Percentiles rank a stretch among this genome's conserved stretches.
Conservation (phyloP, 2,888 invertebrate genomes). For the Chironomus riparius region DNA sequence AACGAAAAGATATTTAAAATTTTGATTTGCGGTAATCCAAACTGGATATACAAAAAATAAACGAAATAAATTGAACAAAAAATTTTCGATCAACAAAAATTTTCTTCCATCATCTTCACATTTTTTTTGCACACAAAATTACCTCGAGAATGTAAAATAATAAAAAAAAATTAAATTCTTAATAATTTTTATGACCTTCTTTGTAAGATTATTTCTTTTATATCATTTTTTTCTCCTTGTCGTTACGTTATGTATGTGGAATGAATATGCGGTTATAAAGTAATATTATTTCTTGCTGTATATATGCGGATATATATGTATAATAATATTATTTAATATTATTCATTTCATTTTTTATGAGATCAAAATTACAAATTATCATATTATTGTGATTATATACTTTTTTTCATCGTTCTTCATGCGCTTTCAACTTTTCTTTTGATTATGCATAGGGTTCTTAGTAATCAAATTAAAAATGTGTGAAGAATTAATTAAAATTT, state of each 20-base stretch:
- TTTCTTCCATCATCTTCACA: too few relatives aligned
- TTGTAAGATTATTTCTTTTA: background rate
- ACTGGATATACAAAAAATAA: too few relatives aligned
- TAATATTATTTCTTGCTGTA: background rate
- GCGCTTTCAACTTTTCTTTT: background rate
- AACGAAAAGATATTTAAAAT: too few relatives aligned
- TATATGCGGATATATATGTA: background rate
- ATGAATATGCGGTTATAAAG: background rate
- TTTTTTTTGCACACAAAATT: too few relatives aligned
- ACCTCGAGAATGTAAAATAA: too few relatives aligned
- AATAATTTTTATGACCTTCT: too few relatives aligned
- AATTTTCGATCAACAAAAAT: too few relatives aligned
- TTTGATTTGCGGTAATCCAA: too few relatives aligned
- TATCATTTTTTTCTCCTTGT: background rate
- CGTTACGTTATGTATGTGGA: background rate
- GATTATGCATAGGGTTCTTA: background rate
- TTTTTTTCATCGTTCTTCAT: background rate
- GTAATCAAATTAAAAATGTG: too few relatives aligned
- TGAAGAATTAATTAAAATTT: background rate
- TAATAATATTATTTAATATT: background rate
- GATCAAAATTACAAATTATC: background rate
- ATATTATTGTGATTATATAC: background rate
- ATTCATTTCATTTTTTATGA: background rate
- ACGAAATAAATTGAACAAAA: too few relatives aligned
- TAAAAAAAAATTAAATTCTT: too few relatives aligned